phyloP scores from a whole-genome alignment of 2,888 invertebrate genomes.

The Sepioteuthis lessoniana region DNA sequence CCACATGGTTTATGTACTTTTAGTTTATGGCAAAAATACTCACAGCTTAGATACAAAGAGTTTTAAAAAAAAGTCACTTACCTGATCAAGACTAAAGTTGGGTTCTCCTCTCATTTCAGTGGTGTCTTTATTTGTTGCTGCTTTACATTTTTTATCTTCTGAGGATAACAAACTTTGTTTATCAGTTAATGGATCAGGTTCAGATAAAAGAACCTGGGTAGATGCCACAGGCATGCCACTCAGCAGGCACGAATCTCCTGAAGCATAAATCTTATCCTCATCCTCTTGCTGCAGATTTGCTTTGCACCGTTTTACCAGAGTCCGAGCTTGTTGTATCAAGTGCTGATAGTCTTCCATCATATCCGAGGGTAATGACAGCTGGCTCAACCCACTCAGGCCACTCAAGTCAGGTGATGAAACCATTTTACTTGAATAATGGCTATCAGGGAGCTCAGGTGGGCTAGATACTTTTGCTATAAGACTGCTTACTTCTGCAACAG shows the following conservation, averaged over 20 bases:
- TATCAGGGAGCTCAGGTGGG: not conserved
- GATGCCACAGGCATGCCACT: not conserved
- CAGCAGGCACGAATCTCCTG: not conserved
- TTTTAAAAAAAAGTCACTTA: not conserved
- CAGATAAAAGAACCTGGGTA: not conserved
- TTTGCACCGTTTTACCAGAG: not conserved
- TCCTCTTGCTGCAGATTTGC: not conserved
- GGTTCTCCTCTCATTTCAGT: not conserved
- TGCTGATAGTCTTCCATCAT: slow-evolving; percentile 39
- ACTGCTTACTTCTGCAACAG: not conserved
- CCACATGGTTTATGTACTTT: no score
- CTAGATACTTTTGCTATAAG: not conserved
- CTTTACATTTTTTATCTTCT: no score
- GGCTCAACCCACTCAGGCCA: not conserved
- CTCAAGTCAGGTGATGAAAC: not conserved
- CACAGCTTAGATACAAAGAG: no score
- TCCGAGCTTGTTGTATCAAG: not conserved
- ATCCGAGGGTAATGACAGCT: not conserved
- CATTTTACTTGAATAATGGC: not conserved
- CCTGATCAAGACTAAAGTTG: not conserved
- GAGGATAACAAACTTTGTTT: not conserved
- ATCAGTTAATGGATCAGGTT: not conserved
- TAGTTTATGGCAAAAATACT: no score
- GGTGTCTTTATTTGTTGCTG: not conserved
- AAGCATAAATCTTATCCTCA: not conserved